A percentile compares a stretch with the other conserved stretches of the same genome.
These are phyloP conservation scores for Caenorhabditis briggsae DNA, from an alignment of 1,140 invertebrate genomes.

Conservation along the genomic window DNA sequence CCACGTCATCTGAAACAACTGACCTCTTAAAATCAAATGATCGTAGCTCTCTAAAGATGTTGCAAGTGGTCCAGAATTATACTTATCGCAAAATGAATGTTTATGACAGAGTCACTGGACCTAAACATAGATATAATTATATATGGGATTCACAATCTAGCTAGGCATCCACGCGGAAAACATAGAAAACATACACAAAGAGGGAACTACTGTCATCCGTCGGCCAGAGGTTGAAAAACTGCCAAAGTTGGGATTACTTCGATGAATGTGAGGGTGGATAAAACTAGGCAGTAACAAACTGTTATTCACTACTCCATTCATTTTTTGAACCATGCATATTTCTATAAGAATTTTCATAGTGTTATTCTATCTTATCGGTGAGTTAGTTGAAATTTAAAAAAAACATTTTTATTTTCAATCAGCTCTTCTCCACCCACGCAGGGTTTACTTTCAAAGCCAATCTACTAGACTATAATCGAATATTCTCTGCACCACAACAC, in stretches of 20 bases:
- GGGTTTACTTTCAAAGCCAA: background rate
- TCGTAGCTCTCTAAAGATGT: conserved; percentile 18
- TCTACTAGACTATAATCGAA: background rate
- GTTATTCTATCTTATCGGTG: background rate
- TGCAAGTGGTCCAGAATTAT: background rate
- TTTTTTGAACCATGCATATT: conserved; percentile 8
- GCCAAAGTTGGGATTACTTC: background rate
- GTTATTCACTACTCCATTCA: background rate
- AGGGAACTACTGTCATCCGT: background rate
- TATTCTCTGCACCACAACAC: background rate
- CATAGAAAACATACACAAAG: background rate
- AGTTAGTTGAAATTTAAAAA: background rate
- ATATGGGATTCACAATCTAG: background rate
- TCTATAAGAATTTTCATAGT: background rate
- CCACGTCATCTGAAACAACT: conserved; percentile 8
- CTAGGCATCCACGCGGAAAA: background rate
- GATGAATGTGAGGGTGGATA: background rate
- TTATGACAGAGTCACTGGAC: conserved; percentile 16
- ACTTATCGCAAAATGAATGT: background rate
- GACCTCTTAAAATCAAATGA: conserved; percentile 5
- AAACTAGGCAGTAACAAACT: background rate
- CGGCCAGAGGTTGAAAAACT: conserved; percentile 26
- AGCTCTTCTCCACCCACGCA: too few species aligned
- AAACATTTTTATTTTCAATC: too few species aligned
- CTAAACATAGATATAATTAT: conserved; percentile 6